A percentile compares a stretch with the other conserved stretches of the same genome.
Conservation (phyloP, 2,888 invertebrate species). For the Oscheius myriophilus region DNA sequence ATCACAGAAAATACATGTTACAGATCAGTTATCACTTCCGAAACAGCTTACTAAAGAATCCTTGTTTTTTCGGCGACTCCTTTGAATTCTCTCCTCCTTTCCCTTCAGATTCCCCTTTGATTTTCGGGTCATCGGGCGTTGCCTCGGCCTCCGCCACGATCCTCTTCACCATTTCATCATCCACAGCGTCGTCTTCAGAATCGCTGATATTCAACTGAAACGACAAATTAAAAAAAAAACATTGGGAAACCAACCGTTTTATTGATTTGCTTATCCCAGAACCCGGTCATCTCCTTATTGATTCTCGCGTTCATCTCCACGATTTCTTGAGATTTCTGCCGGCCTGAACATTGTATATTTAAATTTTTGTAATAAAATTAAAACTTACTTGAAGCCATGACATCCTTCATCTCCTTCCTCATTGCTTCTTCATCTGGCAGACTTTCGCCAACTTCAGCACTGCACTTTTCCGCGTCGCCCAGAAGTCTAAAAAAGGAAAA, state of each 20-base stretch:
- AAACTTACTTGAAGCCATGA: conserved; percentile 40
- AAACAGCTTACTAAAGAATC: conserved; percentile 43
- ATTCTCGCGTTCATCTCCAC: conserved; percentile 46
- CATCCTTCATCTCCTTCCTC: conserved; percentile 31
- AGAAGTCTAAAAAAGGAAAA: conserved; percentile 34
- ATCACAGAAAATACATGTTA: too few species aligned
- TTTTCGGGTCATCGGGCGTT: conserved; percentile 32
- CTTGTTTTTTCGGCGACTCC: conserved; percentile 2
- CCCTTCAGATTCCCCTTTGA: not conserved
- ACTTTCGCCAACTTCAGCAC: conserved; percentile 29
- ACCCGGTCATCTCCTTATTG: conserved; percentile 44
- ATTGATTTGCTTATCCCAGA: conserved; percentile 48
- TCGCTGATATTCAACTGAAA: not conserved
- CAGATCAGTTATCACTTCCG: conserved; percentile 30
- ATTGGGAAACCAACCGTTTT: conserved; percentile 30
- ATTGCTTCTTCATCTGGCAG: conserved; percentile 33
- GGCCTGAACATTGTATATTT: conserved; percentile 27
- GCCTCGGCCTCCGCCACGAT: conserved; percentile 54
- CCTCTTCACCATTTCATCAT: conserved; percentile 48
- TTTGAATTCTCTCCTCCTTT: not conserved
- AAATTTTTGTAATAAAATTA: conserved; percentile 7
- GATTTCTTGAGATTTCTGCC: conserved; percentile 53
- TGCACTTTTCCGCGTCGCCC: conserved; percentile 38
- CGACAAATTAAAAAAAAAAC: not conserved
- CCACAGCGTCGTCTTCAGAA: conserved; percentile 41